Percentiles rank a stretch among this genome's conserved stretches.
Evolutionary conservation across 2,888 invertebrate species (phyloP).

Genomic region (Limenitis camilla): DNA sequence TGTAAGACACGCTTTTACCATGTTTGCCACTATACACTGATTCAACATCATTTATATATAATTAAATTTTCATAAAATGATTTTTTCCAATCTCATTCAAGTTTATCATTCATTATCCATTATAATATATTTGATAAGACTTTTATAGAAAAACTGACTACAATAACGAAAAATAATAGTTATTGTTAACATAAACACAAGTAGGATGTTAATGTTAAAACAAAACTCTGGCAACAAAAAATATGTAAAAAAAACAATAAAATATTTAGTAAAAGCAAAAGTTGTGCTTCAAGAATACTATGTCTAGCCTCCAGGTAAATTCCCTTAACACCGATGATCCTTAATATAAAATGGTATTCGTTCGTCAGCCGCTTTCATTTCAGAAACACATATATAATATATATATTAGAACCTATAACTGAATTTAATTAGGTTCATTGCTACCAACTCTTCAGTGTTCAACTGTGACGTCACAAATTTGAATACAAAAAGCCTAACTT

Average conservation of each 20-base stretch:
- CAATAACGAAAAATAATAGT: too few relatives aligned
- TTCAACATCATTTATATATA: too few relatives aligned
- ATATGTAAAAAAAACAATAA: not conserved
- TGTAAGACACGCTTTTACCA: too few relatives aligned
- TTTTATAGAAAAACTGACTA: too few relatives aligned
- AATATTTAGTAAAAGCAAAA: slow-evolving; percentile 8
- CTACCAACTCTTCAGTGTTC: too few relatives aligned
- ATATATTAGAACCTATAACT: not conserved
- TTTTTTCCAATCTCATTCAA: too few relatives aligned
- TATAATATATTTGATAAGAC: too few relatives aligned
- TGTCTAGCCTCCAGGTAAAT: slow-evolving; percentile 50
- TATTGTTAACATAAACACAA: not conserved
- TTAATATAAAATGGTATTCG: slow-evolving; percentile 60
- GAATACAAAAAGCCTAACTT: too few relatives aligned
- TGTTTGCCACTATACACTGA: too few relatives aligned
- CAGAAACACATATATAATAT: not conserved
- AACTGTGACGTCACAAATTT: too few relatives aligned
- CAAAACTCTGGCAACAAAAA: not conserved
- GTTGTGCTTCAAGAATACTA: slow-evolving; percentile 23
- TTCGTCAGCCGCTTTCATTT: slow-evolving; percentile 21
- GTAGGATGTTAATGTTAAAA: not conserved
- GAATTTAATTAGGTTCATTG: not conserved
- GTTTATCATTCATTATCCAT: too few relatives aligned
- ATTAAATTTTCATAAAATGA: too few relatives aligned
- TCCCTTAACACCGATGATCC: slow-evolving; percentile 47